Conservation (phyloP, 2,113 vertebrate species). For the Siphamia tubifer region DNA sequence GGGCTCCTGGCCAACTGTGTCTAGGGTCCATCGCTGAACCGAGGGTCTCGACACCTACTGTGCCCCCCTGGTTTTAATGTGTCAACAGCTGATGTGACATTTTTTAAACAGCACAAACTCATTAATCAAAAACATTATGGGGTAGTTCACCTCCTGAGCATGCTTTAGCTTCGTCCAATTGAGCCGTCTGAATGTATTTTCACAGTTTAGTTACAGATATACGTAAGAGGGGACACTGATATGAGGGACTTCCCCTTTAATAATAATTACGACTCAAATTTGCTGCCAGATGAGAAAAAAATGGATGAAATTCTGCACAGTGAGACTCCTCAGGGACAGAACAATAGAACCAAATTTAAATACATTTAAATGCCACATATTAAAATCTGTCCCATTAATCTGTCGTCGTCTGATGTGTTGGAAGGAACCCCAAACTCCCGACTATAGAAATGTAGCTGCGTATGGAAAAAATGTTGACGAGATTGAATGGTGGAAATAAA, state of each 20-base stretch:
- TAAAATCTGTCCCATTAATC: too few species aligned
- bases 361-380: too few species aligned
- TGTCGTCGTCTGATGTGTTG: too few species aligned
- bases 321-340: too few species aligned
- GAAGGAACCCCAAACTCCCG: too few species aligned
- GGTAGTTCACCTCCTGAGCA: conserved; percentile 7
- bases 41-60: conserved; percentile 20
- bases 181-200: not conserved
- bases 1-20: conserved; percentile 26
- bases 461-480: too few species aligned
- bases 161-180: not conserved
- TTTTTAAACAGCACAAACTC: conserved; percentile 7
- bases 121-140: conserved; percentile 10
- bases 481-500: too few species aligned
- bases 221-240: not conserved
- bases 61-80: conserved; percentile 20
- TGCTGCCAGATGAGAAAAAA: too few species aligned
- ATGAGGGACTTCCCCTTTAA: not conserved
- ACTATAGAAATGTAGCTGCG: too few species aligned
- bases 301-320: too few species aligned
- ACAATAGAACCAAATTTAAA: too few species aligned
- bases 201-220: not conserved
- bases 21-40: conserved; percentile 8
- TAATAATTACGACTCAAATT: too few species aligned
- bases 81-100: conserved; percentile 15